Percentiles rank a stretch among this genome's conserved stretches.
phyloP scores from a whole-genome alignment of 2,113 vertebrate genomes.

The Danio rerio region GRCz12tu NC_133178.1:43439001-43439500 shows the following conservation, averaged over 20 bases:
- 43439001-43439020: conserved; percentile 31
- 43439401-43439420: no score
- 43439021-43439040: conserved; percentile 2
- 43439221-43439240: conserved; percentile 62
- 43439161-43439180: conserved; percentile 12
- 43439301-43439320: conserved; percentile 62
- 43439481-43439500: no score
- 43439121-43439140: conserved; percentile 15
- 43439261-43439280: conserved; percentile 62
- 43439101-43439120: conserved; percentile 16
- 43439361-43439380: no score
- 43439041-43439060: conserved; percentile 33
- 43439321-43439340: conserved; percentile 47
- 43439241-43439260: conserved; percentile 53
- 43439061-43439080: background rate
- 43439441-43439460: no score
- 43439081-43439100: background rate
- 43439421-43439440: no score
- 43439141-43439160: conserved; percentile 12
- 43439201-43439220: conserved; percentile 53
- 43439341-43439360: conserved; percentile 19
- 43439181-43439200: conserved; percentile 44
- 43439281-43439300: conserved; percentile 62
- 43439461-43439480: no score
- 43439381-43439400: no score